Conservation (phyloP, 2,113 vertebrate genomes). For the Indicator maculatus region DNA sequence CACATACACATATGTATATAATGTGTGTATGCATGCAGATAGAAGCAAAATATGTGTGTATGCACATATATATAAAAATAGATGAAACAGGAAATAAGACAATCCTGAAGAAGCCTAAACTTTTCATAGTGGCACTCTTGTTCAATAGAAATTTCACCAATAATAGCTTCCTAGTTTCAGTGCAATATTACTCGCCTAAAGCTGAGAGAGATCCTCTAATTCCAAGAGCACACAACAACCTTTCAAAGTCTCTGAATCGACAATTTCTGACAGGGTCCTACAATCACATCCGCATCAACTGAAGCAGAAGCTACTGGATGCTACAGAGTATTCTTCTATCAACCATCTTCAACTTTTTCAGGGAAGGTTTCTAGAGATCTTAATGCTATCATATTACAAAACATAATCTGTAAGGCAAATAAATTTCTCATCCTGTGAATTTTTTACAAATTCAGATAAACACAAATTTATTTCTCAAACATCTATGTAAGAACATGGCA, state of each 20-base stretch:
- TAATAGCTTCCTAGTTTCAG: background rate
- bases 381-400: background rate
- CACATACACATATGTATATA: rapidly evolving
- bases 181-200: background rate
- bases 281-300: background rate
- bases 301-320: background rate
- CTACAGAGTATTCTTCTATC: background rate
- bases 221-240: background rate
- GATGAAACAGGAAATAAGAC: background rate
- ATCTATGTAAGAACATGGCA: background rate
- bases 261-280: background rate
- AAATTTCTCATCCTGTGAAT: background rate
- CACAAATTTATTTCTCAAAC: background rate
- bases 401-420: background rate
- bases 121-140: background rate
- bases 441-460: background rate
- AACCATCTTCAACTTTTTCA: background rate
- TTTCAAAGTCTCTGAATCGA: background rate
- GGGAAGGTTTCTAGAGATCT: background rate
- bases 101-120: background rate
- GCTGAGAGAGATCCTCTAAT: background rate
- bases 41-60: background rate
- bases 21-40: background rate
- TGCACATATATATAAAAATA: background rate
- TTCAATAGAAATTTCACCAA: background rate